A percentile compares a stretch with the other conserved stretches of the same genome.
phyloP scores from a whole-genome alignment of 2,113 vertebrate species.

The Zootoca vivipara region DNA sequence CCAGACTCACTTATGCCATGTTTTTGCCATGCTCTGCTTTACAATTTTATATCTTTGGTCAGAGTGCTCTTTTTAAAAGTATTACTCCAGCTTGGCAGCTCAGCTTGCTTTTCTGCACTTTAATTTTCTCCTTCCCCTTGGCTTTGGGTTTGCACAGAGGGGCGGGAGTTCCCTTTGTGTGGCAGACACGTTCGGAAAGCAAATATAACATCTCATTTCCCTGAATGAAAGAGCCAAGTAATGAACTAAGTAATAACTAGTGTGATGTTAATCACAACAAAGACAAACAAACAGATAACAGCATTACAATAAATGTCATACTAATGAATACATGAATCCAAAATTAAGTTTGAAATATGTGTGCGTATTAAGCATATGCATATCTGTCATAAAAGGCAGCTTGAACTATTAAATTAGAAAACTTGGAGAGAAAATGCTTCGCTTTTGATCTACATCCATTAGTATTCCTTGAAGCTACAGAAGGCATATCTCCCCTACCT shows the following conservation, averaged over 20 bases:
- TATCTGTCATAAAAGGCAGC: background rate
- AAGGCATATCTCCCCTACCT: background rate
- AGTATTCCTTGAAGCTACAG: background rate
- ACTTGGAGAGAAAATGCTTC: background rate
- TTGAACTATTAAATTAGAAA: slow-evolving; percentile 18
- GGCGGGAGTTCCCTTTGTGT: background rate
- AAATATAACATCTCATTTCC: background rate
- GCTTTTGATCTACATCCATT: background rate
- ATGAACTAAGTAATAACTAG: slow-evolving; percentile 19
- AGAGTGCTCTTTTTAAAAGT: background rate
- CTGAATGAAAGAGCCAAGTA: slow-evolving; percentile 3
- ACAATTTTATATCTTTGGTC: background rate
- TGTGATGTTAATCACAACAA: slow-evolving; percentile 22
- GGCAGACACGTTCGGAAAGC: background rate
- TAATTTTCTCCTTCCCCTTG: background rate
- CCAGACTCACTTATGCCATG: background rate
- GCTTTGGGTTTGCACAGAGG: background rate
- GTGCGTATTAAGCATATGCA: background rate
- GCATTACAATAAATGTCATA: slow-evolving; percentile 6
- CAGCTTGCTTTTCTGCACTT: background rate
- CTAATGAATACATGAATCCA: slow-evolving; percentile 1
- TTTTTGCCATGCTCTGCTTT: background rate
- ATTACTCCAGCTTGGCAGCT: background rate
- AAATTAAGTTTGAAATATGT: slow-evolving; percentile 5
- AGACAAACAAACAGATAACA: slow-evolving; percentile 12